phyloP scores from a whole-genome alignment of 64 coral and sea anemone species.

The Catalaphyllia jardinei region DNA sequence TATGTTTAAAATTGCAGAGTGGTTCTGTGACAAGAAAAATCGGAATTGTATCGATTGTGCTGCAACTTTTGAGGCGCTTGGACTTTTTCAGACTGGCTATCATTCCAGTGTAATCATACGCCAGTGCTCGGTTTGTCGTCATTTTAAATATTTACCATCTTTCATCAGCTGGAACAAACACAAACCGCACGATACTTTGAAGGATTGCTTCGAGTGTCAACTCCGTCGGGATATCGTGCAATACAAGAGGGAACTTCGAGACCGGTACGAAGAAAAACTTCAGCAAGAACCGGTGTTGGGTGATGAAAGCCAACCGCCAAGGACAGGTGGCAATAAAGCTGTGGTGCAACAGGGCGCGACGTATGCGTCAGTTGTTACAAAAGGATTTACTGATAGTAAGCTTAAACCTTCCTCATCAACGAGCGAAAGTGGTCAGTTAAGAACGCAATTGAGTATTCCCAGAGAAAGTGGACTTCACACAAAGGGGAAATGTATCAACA shows the following conservation, averaged over 20 bases:
- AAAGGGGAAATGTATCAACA: constrained; percentile 22
- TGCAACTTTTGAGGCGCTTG: constrained; percentile 64
- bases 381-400: constrained; percentile 57
- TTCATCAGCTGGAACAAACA: constrained; percentile 74
- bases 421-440: background rate
- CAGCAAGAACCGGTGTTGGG: constrained; percentile 86
- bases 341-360: constrained; percentile 29
- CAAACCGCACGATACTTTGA: constrained; percentile 33
- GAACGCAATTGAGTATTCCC: background rate
- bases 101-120: constrained; percentile 74
- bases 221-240: constrained; percentile 76
- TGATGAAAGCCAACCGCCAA: constrained; percentile 29
- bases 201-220: constrained; percentile 83
- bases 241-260: constrained; percentile 81
- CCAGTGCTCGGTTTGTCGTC: constrained; percentile 85
- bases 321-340: constrained; percentile 55
- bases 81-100: constrained; percentile 72
- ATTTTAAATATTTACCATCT: constrained; percentile 94
- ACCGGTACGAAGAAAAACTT: constrained; percentile 81
- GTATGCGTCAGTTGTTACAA: constrained; percentile 87
- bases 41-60: constrained; percentile 90
- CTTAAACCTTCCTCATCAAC: background rate
- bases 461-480: background rate
- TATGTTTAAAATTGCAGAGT: constrained; percentile 97
- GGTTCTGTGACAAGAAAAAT: constrained; percentile 77